phyloP scores from a whole-genome alignment of 2,113 vertebrate genomes.

The Upupa epops region DNA sequence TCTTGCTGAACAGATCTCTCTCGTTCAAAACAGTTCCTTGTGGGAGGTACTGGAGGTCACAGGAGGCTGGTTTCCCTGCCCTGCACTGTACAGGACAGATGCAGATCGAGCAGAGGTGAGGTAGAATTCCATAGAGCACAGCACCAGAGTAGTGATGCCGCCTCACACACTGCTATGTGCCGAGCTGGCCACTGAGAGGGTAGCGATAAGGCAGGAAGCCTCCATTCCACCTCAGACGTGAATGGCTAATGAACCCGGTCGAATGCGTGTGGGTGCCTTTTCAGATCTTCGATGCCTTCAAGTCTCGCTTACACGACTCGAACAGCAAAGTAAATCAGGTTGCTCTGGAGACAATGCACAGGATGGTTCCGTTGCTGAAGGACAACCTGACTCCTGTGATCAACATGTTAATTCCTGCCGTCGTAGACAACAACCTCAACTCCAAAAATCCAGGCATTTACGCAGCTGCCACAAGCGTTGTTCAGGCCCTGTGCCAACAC shows the following conservation, averaged over 20 bases:
- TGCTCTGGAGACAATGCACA: conserved; percentile 88
- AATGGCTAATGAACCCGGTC: rapidly evolving
- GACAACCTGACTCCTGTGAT: conserved; percentile 86
- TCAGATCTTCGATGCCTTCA: conserved; percentile 92
- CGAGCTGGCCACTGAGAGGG: rapidly evolving
- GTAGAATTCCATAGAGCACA: not conserved
- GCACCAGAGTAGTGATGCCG: not conserved
- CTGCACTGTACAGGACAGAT: not conserved
- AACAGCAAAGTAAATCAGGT: conserved; percentile 93
- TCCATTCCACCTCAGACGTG: rapidly evolving
- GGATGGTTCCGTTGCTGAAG: conserved; percentile 83
- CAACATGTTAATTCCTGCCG: conserved; percentile 88
- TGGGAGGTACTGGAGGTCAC: not conserved
- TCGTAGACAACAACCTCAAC: conserved; percentile 96
- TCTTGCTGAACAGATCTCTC: not conserved
- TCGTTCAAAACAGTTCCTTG: not conserved
- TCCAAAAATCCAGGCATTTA: conserved; percentile 91
- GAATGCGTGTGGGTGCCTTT: not conserved
- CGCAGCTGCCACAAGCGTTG: conserved; percentile 82
- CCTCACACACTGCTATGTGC: not conserved
- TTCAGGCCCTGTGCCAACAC: conserved; percentile 83
- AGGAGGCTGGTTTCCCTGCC: not conserved
- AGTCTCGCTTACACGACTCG: conserved; percentile 87
- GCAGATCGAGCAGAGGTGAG: not conserved
- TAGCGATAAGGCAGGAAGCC: rapidly evolving